Percentiles rank a stretch among this genome's conserved stretches.
phyloP scores from a whole-genome alignment of 2,797 vertebrate genomes.

The Percopsis omiscomaycus region DNA sequence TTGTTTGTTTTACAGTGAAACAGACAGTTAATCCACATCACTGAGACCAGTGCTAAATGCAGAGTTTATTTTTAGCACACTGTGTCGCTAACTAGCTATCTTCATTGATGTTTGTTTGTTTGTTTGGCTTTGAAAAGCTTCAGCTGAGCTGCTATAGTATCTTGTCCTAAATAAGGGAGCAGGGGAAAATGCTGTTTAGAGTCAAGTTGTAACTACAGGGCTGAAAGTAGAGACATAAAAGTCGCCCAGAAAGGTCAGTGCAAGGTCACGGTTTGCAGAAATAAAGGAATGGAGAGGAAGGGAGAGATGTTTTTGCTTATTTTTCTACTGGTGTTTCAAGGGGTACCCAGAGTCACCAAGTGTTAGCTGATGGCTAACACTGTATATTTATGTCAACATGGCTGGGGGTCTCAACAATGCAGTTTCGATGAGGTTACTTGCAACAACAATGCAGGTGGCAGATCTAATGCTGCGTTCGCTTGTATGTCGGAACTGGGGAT shows the following conservation, averaged over 20 bases:
- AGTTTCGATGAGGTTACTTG: slow-evolving; percentile 37
- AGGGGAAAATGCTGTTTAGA: background rate
- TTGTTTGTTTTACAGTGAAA: background rate
- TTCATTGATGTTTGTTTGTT: background rate
- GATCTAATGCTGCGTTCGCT: slow-evolving; percentile 7
- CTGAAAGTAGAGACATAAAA: background rate
- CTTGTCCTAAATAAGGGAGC: too few species aligned
- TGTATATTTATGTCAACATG: slow-evolving; percentile 23
- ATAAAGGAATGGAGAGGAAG: slow-evolving; percentile 1
- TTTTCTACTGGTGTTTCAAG: slow-evolving; percentile 50
- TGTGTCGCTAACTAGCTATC: background rate
- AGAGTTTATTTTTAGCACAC: background rate
- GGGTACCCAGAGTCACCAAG: slow-evolving; percentile 27
- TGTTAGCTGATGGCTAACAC: slow-evolving; percentile 41
- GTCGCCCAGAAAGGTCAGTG: background rate
- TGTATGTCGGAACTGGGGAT: too few species aligned
- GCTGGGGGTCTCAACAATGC: slow-evolving; percentile 20
- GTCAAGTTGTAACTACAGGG: background rate
- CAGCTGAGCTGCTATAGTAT: too few species aligned
- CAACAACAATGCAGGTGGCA: slow-evolving; percentile 37
- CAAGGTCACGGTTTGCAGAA: background rate
- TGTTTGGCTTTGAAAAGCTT: background rate
- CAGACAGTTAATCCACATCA: background rate
- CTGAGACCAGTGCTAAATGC: background rate
- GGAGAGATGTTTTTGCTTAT: background rate